Conservation (phyloP, 2,888 invertebrate species). For the Dinocampus coccinellae region DNA sequence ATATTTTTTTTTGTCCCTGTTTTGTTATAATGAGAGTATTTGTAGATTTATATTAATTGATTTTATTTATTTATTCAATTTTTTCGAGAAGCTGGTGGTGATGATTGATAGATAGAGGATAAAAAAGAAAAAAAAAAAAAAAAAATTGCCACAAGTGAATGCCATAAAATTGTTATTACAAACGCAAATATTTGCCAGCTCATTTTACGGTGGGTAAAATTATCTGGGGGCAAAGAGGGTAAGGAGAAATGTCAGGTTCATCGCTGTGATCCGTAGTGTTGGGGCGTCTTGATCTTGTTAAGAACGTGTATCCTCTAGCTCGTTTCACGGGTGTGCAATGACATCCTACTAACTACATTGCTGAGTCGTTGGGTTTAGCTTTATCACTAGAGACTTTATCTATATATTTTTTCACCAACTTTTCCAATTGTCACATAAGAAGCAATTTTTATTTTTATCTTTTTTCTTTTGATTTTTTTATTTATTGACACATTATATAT, state of each 20-base stretch:
- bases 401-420: not conserved
- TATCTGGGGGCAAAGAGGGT: constrained; percentile 37
- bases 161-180: not conserved
- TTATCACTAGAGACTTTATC: not conserved
- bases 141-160: not conserved
- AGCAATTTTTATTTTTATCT: no score
- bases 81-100: no score
- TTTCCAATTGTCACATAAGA: constrained; percentile 7
- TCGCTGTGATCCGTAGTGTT: constrained; percentile 38
- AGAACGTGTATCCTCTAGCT: constrained; percentile 6
- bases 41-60: not conserved
- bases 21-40: not conserved
- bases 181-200: constrained; percentile 5
- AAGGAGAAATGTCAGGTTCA: constrained; percentile 39
- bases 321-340: not conserved
- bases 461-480: constrained; percentile 7
- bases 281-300: constrained; percentile 43
- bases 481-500: not conserved
- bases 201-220: constrained; percentile 35
- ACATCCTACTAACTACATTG: constrained; percentile 15
- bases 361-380: not conserved
- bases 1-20: no score
- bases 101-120: not conserved
- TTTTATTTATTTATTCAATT: not conserved
- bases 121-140: no score